Percentiles rank a stretch among this genome's conserved stretches.
phyloP scores from a whole-genome alignment of 2,888 invertebrate genomes.

The Rosalia funebris region DNA sequence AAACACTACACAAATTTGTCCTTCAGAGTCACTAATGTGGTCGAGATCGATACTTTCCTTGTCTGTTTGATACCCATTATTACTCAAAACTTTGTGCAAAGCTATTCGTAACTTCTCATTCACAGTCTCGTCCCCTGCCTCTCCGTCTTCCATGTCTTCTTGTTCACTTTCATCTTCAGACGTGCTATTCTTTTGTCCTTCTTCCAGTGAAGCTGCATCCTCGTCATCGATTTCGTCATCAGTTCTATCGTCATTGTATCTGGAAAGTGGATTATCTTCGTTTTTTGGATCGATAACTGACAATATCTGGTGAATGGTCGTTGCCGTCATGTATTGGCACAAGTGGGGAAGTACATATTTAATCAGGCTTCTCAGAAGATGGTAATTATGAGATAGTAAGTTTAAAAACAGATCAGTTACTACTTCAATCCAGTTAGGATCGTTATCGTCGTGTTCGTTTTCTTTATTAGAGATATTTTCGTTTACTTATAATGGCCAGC shows the following conservation, averaged over 20 bases:
- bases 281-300: conserved; percentile 77
- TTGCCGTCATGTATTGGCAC: conserved; percentile 75
- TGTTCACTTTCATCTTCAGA: conserved; percentile 47
- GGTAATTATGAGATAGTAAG: conserved; percentile 79
- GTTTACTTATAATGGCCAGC: no score
- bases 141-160: conserved; percentile 65
- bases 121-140: conserved; percentile 71
- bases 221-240: conserved; percentile 54
- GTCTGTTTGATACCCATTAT: conserved; percentile 41
- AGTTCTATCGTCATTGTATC: conserved; percentile 22
- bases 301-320: conserved; percentile 77
- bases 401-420: conserved; percentile 82
- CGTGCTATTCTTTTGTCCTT: conserved; percentile 44
- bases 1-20: no score
- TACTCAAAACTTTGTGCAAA: conserved; percentile 73
- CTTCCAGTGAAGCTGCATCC: background rate
- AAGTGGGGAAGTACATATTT: conserved; percentile 80
- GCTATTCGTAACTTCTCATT: conserved; percentile 78
- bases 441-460: conserved; percentile 53
- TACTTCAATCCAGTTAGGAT: conserved; percentile 87
- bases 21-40: conserved; percentile 80
- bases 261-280: conserved; percentile 71
- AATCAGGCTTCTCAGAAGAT: conserved; percentile 78
- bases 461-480: no score
- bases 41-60: conserved; percentile 72